These are phyloP conservation scores for Chondrilla cf. caribensis DNA, from an alignment of 37 sponge, comb jelly and placozoan species.

Conservation along the genomic window DNA sequence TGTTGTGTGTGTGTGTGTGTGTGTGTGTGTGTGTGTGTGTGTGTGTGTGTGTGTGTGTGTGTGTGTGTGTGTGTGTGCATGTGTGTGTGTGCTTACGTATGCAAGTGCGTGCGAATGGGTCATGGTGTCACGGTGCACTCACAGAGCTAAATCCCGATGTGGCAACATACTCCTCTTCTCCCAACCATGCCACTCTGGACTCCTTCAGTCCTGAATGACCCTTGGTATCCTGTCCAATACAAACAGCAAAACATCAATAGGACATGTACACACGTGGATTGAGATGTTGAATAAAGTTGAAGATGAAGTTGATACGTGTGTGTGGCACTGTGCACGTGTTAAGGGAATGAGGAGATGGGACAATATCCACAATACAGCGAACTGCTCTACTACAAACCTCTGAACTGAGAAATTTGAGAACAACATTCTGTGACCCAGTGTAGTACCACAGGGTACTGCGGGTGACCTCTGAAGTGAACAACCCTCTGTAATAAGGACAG, in stretches of 20 bases:
- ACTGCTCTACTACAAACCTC: too few relatives aligned
- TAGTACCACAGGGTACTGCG: too few relatives aligned
- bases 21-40: too few relatives aligned
- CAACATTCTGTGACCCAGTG: too few relatives aligned
- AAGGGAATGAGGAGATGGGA: too few relatives aligned
- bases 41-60: too few relatives aligned
- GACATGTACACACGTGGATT: background rate
- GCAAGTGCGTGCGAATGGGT: background rate
- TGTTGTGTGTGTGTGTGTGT: too few relatives aligned
- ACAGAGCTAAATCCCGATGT: conserved; percentile 62
- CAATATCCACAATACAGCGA: too few relatives aligned
- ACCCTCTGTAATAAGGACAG: too few relatives aligned
- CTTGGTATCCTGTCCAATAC: conserved; percentile 30
- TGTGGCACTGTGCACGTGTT: background rate
- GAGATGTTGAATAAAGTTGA: background rate
- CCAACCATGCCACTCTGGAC: conserved; percentile 58
- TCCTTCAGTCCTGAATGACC: conserved; percentile 67
- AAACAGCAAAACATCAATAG: background rate
- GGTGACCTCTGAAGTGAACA: too few relatives aligned
- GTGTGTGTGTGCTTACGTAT: too few relatives aligned
- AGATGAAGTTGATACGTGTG: background rate
- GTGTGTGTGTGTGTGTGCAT: background rate
- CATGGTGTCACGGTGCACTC: background rate
- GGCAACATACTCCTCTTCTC: conserved; percentile 51
- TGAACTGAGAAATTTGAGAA: too few relatives aligned